Percentiles rank a stretch among this genome's conserved stretches.
These are phyloP conservation scores for Glaucomys volans DNA, from an alignment of 2,113 vertebrate species.

Conservation along the genomic window DNA sequence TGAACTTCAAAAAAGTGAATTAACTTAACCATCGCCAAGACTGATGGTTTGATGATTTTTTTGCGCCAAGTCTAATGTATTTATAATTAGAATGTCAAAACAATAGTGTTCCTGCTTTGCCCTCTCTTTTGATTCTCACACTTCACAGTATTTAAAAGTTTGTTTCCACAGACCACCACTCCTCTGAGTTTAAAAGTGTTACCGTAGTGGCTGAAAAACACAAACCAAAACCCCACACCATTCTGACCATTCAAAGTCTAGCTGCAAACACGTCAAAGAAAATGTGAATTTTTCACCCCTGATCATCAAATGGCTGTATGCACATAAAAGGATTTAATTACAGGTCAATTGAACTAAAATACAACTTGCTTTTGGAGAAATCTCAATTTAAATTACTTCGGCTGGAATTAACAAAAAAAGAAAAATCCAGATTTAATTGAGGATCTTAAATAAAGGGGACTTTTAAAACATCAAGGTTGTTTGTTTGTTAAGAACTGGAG, in stretches of 20 bases:
- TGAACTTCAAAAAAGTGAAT: constrained; percentile 90
- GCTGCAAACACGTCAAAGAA: background rate
- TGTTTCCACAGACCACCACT: constrained; percentile 57
- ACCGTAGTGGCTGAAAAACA: background rate
- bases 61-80: constrained; percentile 82
- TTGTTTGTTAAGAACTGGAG: background rate
- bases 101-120: constrained; percentile 60
- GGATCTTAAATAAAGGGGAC: background rate
- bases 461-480: background rate
- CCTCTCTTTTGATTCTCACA: constrained; percentile 26
- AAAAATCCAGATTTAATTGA: background rate
- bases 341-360: background rate
- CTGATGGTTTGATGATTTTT: constrained; percentile 86
- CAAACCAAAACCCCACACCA: background rate
- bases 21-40: constrained; percentile 90
- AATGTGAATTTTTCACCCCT: background rate
- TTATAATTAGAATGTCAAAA: constrained; percentile 86
- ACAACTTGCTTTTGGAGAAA: constrained; percentile 9
- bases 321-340: background rate
- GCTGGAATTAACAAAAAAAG: background rate
- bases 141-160: constrained; percentile 67
- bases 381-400: background rate
- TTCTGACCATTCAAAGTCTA: background rate
- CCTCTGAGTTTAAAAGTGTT: constrained; percentile 37
- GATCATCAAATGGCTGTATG: background rate